A percentile compares a stretch with the other conserved stretches of the same genome.
Evolutionary conservation across 2,113 vertebrate species (phyloP).

Genomic region (Mormoops blainvillei): DNA sequence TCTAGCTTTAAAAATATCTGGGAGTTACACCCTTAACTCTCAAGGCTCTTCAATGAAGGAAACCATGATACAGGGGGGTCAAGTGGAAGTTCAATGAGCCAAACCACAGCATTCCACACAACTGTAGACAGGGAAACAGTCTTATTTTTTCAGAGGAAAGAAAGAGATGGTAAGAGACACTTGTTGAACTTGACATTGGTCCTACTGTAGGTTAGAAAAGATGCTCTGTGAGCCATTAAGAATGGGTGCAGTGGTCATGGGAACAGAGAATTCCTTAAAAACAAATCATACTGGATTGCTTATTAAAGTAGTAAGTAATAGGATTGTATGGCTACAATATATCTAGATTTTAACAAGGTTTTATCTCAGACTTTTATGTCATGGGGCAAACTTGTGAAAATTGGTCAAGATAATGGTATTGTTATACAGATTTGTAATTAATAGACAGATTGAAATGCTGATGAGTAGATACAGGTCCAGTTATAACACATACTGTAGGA

Average conservation of each 20-base stretch:
- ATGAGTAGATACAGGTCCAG: background rate
- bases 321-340: background rate
- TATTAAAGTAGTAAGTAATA: background rate
- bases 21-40: background rate
- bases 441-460: background rate
- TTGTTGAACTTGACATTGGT: background rate
- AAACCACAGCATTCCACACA: background rate
- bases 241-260: background rate
- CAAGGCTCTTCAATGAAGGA: background rate
- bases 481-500: background rate
- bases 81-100: background rate
- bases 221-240: background rate
- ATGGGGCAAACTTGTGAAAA: background rate
- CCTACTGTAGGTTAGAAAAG: background rate
- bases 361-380: background rate
- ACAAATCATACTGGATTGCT: background rate
- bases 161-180: background rate
- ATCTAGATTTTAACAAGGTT: background rate
- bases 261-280: background rate
- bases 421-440: slow-evolving; percentile 20
- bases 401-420: background rate
- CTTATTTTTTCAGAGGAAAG: background rate
- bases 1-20: background rate
- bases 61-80: background rate
- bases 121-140: background rate